phyloP scores from a whole-genome alignment of 2,113 vertebrate genomes.

The Syngnathus scovelli region DNA sequence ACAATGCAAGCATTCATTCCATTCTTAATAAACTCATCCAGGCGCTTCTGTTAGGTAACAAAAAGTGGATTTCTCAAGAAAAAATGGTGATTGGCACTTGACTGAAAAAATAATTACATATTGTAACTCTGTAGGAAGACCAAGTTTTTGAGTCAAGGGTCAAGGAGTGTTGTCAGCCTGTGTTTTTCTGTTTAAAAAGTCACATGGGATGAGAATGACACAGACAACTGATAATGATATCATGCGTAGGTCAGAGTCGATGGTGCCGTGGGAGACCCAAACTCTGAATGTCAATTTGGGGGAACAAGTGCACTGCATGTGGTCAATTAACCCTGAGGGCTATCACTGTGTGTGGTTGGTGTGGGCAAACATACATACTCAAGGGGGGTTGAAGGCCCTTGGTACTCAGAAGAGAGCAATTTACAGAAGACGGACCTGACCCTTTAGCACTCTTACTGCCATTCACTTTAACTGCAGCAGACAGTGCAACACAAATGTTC shows the following conservation, averaged over 20 bases:
- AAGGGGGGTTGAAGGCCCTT: conserved; percentile 6
- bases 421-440: conserved; percentile 41
- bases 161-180: conserved; percentile 14
- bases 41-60: neutral
- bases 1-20: neutral
- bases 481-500: conserved; percentile 33
- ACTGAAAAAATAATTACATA: conserved; percentile 3
- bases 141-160: conserved; percentile 24
- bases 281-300: conserved; percentile 53
- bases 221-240: conserved; percentile 44
- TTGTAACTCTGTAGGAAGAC: conserved; percentile 9
- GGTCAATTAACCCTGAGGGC: conserved; percentile 62
- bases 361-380: conserved; percentile 5
- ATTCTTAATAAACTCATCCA: neutral
- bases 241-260: conserved; percentile 33
- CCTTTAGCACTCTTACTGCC: conserved; percentile 28
- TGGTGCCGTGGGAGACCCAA: conserved; percentile 30
- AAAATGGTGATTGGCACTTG: too few relatives aligned
- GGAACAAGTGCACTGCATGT: conserved; percentile 52
- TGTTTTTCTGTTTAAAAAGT: conserved; percentile 18
- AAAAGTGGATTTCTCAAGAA: neutral
- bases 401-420: conserved; percentile 45
- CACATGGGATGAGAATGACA: conserved; percentile 13
- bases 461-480: conserved; percentile 43
- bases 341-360: conserved; percentile 41